A percentile compares a stretch with the other conserved stretches of the same genome.
These are phyloP conservation scores for Delphinus delphis DNA, from an alignment of 2,113 vertebrate species.

Conservation along the genomic window DNA sequence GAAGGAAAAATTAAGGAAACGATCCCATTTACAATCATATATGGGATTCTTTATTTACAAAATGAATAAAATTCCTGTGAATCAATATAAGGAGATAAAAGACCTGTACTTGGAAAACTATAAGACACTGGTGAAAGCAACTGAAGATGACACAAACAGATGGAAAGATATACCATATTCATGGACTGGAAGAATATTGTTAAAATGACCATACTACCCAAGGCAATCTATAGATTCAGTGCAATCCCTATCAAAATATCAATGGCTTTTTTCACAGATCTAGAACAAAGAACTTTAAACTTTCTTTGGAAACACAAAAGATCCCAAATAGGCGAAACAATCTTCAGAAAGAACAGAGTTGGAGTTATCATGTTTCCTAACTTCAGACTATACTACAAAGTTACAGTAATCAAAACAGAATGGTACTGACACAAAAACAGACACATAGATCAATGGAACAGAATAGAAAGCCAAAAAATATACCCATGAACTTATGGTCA, in stretches of 20 bases:
- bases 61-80: background rate
- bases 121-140: background rate
- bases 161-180: background rate
- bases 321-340: background rate
- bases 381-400: background rate
- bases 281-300: background rate
- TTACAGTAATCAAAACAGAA: background rate
- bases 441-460: background rate
- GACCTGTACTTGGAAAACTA: background rate
- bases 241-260: background rate
- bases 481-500: background rate
- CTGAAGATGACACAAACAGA: background rate
- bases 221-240: background rate
- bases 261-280: background rate
- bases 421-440: background rate
- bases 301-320: background rate
- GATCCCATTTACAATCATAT: background rate
- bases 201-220: background rate
- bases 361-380: background rate
- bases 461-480: background rate
- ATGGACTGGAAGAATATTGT: background rate
- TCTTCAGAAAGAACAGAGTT: background rate
- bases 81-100: background rate
- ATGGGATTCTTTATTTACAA: background rate
- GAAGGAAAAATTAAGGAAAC: background rate